Evolutionary conservation across 2,888 invertebrate genomes (phyloP), one percentile per base, ranked within the genome.

Genomic region (Tineola bisselliella): DNA sequence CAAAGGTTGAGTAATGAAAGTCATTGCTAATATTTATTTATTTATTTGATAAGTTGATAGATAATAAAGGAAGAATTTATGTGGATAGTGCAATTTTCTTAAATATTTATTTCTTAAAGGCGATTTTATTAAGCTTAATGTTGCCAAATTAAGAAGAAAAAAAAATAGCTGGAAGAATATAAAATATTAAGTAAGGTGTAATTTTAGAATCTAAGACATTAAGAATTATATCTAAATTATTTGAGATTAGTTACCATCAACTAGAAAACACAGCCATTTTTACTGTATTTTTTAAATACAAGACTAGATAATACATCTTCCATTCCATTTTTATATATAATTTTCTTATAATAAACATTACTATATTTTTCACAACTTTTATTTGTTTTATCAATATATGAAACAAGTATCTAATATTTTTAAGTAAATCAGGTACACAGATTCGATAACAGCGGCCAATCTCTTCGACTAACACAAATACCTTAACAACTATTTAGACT

Each of bases 211-310:
- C 2, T 6, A 38, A 38, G 38, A 38, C 11, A 38, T 6, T 12
- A 2, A 38, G 31, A 38, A 12, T 38, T 38, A 38, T 10, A 38
- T 3, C 10, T 38, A n/a, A 38, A n/a, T 6, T 38, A 38, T 38
- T 38, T 38, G 11, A 12, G n/a, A 38, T 38, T 38, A n/a, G 15
- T 48, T 48, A 8, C 17, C 8, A 15, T 15, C n/a, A 15, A 17
- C n/a, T 48, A n/a, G n/a, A n/a, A n/a, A 48, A 15, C 48, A 48
- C 48, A 48, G 48, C 48, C 48, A 48, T 48, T 48, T 48, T 48
- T 48, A 48, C 17, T 48, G 38, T 38, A 38, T 38, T 38, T n/a
- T n/a, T 38, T 10, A 38, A 38, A 38, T 38, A 38, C 38, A 38
- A 38, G 38, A 38, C 38, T 38, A 38, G 38, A 38, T 38, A 38